phyloP scores from a whole-genome alignment of 2,797 vertebrate species.

The Alcedo atthis region DNA sequence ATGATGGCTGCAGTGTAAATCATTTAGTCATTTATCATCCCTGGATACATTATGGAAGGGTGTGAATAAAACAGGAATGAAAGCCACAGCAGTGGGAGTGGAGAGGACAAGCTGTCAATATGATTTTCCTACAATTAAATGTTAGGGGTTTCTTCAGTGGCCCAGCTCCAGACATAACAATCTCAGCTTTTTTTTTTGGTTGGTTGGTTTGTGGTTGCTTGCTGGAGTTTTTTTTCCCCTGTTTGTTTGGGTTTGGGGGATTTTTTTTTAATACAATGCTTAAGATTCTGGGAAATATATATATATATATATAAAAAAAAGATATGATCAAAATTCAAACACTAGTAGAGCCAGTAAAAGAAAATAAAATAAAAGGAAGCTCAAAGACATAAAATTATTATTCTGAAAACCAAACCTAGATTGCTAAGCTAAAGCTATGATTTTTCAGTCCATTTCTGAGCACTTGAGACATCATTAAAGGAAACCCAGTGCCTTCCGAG shows the following conservation, averaged over 20 bases:
- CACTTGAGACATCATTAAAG: not conserved
- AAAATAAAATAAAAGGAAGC: not conserved
- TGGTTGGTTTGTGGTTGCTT: no score
- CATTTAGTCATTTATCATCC: not conserved
- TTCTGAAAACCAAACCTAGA: not conserved
- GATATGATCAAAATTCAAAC: not conserved
- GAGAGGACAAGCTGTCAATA: not conserved
- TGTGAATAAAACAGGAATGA: not conserved
- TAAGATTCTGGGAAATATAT: not conserved
- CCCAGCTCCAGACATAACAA: not conserved
- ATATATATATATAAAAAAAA: not conserved
- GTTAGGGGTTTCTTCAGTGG: not conserved
- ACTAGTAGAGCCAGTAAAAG: not conserved
- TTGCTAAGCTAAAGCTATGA: not conserved
- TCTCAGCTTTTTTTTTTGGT: not conserved
- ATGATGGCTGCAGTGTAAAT: conserved; percentile 4
- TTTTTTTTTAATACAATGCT: not conserved
- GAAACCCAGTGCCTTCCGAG: not conserved
- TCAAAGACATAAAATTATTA: not conserved
- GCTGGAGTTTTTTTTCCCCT: no score
- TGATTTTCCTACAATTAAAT: not conserved
- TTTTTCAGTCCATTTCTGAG: not conserved
- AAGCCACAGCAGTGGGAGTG: not conserved
- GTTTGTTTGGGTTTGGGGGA: no score
- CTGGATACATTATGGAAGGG: not conserved